phyloP scores from a whole-genome alignment of 2,113 vertebrate genomes.

The Prunella fulvescens region DNA sequence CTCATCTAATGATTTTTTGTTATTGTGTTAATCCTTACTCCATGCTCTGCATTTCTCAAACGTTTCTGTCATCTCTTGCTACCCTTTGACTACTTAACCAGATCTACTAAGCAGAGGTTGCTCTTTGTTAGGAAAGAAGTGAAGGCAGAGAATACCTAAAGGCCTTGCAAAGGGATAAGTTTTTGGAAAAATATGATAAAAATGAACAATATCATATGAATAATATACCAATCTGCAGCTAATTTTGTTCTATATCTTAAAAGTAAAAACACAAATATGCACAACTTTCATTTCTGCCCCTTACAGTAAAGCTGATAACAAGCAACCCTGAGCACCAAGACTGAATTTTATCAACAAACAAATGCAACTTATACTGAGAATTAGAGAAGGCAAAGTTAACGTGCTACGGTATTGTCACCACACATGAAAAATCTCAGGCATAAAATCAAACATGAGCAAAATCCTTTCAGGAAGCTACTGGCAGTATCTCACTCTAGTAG shows the following conservation, averaged over 20 bases:
- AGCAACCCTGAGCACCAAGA: not conserved
- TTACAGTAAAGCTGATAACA: not conserved
- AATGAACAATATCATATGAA: not conserved
- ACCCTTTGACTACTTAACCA: not conserved
- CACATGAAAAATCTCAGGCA: not conserved
- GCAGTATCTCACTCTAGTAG: not conserved
- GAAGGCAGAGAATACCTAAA: not conserved
- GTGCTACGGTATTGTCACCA: not conserved
- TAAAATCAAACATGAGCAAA: not conserved
- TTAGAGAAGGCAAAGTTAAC: not conserved
- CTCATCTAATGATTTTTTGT: not conserved
- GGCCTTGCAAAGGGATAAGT: not conserved
- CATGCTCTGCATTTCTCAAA: not conserved
- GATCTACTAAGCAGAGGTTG: not conserved
- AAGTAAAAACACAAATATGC: not conserved
- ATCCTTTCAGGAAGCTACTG: not conserved
- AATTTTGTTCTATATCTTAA: not conserved
- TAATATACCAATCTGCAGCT: not conserved
- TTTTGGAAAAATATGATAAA: not conserved
- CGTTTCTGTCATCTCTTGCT: not conserved
- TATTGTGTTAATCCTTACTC: not conserved
- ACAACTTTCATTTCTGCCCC: not conserved
- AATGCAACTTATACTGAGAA: not conserved
- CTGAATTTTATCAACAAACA: not conserved
- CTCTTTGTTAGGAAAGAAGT: not conserved